These are phyloP conservation scores for Furnarius figulus DNA, from an alignment of 2,113 vertebrate species.

Conservation along the genomic window DNA sequence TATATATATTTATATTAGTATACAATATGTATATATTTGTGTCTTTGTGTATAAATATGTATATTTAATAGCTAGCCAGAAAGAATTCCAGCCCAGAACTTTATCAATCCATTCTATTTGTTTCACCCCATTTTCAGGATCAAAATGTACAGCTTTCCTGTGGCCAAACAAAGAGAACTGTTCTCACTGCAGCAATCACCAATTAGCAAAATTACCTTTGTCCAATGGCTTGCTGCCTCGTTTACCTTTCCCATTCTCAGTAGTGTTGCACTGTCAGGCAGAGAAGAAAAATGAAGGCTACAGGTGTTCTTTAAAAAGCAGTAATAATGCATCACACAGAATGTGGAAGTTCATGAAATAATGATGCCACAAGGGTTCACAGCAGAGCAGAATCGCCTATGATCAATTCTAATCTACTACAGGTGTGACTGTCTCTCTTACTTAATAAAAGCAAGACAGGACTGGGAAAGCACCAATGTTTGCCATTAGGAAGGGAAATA, in stretches of 20 bases:
- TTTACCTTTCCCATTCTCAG: not conserved
- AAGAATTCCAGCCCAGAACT: not conserved
- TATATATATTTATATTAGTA: not conserved
- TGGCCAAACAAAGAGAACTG: not conserved
- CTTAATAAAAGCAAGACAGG: not conserved
- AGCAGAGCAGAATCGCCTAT: not conserved
- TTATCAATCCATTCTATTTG: not conserved
- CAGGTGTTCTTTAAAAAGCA: slow-evolving; percentile 2
- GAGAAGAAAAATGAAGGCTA: not conserved
- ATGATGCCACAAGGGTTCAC: slow-evolving; percentile 24
- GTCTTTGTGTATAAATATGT: not conserved
- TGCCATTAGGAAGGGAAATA: not conserved
- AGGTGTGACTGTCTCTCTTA: slow-evolving; percentile 20
- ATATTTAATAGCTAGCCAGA: not conserved
- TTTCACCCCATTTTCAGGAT: not conserved
- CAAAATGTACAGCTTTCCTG: not conserved
- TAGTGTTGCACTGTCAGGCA: not conserved
- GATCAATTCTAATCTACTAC: slow-evolving; percentile 47
- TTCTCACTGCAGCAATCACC: not conserved
- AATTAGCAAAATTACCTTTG: not conserved
- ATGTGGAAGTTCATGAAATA: not conserved
- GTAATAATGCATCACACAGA: not conserved
- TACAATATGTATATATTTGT: not conserved
- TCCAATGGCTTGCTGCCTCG: not conserved
- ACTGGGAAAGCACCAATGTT: not conserved